Evolutionary conservation across 2,113 vertebrate species (phyloP).

Genomic region (Oceanodroma tethys): DNA sequence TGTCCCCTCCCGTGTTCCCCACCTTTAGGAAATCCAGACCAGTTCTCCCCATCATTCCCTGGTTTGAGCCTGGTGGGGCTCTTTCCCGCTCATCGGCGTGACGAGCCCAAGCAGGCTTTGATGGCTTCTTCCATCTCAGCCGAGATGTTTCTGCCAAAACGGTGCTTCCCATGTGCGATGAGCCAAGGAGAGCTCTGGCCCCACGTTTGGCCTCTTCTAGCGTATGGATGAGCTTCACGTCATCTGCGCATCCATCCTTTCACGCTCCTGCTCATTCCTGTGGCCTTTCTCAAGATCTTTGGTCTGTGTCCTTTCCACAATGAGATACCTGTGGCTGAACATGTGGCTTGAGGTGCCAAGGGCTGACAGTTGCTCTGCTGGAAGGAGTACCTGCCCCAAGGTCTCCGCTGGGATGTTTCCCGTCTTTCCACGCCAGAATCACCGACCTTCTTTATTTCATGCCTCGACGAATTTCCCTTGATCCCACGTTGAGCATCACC

Average conservation of each 20-base stretch:
- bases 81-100: fast-evolving
- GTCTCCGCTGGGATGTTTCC: background rate
- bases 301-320: background rate
- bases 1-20: too few species aligned
- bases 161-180: background rate
- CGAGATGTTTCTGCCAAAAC: background rate
- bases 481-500: background rate
- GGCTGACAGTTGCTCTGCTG: background rate
- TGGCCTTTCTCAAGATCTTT: background rate
- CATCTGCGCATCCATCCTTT: background rate
- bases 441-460: background rate
- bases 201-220: background rate
- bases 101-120: background rate
- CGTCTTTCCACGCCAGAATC: background rate
- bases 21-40: background rate
- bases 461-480: background rate
- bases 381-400: background rate
- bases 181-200: background rate
- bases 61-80: background rate
- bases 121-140: background rate
- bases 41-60: background rate
- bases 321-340: background rate
- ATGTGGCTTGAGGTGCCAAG: background rate
- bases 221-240: fast-evolving
- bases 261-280: background rate